Evolutionary conservation across 2,888 invertebrate genomes (phyloP).

Genomic region (Drepana falcataria): DNA sequence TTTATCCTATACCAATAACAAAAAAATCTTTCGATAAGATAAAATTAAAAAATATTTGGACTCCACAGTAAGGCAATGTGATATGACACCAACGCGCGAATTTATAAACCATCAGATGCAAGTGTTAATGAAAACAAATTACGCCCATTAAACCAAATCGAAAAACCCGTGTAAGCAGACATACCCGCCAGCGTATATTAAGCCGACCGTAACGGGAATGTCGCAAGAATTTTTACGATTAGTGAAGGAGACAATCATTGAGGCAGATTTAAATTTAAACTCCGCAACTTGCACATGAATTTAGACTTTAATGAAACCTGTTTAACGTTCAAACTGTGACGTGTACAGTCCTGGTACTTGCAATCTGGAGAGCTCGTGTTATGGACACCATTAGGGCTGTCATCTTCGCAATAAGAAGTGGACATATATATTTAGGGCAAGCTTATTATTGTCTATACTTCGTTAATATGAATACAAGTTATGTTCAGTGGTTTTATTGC

Average conservation of each 20-base stretch:
- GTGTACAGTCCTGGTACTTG: neutral
- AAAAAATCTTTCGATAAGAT: too few species aligned
- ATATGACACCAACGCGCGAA: slow-evolving; percentile 6
- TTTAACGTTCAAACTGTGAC: slow-evolving; percentile 17
- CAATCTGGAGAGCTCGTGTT: slow-evolving; percentile 16
- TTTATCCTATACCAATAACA: too few species aligned
- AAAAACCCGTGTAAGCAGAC: slow-evolving; percentile 7
- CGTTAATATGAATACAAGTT: too few species aligned
- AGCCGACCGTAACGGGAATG: slow-evolving; percentile 33
- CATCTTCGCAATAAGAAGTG: neutral
- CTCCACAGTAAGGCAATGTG: slow-evolving; percentile 9
- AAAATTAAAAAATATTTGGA: too few species aligned
- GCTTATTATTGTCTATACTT: neutral
- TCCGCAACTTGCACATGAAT: slow-evolving; percentile 4
- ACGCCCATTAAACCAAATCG: neutral
- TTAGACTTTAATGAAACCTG: slow-evolving; percentile 11
- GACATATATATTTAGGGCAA: neutral
- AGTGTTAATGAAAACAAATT: neutral
- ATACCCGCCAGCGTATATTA: slow-evolving; percentile 16
- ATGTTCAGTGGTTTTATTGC: neutral
- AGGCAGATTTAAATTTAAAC: slow-evolving; percentile 53
- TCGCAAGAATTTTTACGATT: slow-evolving; percentile 58
- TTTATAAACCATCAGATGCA: neutral
- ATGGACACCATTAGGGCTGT: slow-evolving; percentile 12
- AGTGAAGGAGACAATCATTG: slow-evolving; percentile 44